phyloP scores from a whole-genome alignment of 23 tunicate genomes.

The Halocynthia aurantium region DNA sequence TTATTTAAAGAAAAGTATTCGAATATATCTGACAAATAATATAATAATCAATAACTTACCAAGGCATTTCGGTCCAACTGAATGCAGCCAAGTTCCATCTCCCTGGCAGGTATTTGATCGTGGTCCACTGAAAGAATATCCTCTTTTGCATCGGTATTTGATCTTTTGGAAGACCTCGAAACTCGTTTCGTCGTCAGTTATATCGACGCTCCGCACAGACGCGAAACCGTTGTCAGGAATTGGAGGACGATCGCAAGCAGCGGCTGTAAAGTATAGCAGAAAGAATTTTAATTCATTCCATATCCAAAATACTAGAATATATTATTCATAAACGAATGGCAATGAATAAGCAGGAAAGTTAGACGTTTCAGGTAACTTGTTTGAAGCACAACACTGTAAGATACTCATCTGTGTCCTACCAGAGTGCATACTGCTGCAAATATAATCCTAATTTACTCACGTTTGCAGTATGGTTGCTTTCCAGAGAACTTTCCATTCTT shows the following conservation, averaged over 20 bases:
- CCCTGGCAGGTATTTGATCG: neutral
- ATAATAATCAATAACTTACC: neutral
- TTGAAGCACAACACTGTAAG: no score
- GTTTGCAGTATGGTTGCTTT: neutral
- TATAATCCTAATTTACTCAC: neutral
- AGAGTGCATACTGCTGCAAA: no score
- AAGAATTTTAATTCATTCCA: neutral
- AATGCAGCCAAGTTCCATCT: neutral
- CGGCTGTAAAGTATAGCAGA: neutral
- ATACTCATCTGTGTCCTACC: no score
- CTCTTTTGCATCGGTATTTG: neutral
- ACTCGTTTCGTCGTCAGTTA: neutral
- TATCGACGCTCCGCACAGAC: neutral
- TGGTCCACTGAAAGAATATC: neutral
- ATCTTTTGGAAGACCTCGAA: neutral
- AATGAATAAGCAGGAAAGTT: no score
- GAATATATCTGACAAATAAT: neutral
- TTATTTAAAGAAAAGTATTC: neutral
- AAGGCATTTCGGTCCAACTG: neutral
- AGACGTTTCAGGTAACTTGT: no score
- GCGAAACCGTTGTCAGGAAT: neutral
- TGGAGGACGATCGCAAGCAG: neutral
- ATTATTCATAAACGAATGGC: neutral
- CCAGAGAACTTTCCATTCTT: neutral
- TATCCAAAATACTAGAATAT: neutral